Evolutionary conservation across 92 coral and sea anemone genomes (phyloP).

Genomic region (Hydrozoanthus gracilis): DNA sequence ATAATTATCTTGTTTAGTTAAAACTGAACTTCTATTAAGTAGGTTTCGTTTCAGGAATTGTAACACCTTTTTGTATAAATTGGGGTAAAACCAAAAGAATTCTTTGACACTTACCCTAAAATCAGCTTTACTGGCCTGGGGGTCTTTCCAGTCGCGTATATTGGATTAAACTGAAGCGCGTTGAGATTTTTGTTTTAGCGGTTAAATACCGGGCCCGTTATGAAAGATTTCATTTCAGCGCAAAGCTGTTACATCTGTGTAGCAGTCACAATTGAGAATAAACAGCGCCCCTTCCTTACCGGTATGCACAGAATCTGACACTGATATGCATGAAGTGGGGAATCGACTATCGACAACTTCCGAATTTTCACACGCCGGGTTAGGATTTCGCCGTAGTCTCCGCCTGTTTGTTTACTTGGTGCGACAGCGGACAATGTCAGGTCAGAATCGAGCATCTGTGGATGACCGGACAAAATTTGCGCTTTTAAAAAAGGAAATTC

Average conservation of each 20-base stretch:
- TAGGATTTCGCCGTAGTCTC: neutral
- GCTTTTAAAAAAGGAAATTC: too few relatives aligned
- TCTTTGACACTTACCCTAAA: neutral
- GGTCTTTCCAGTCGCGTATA: neutral
- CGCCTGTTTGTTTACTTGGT: neutral
- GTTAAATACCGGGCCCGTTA: neutral
- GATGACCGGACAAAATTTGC: too few relatives aligned
- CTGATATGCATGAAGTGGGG: too few relatives aligned
- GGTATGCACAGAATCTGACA: neutral
- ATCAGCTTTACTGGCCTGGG: constrained; percentile 3
- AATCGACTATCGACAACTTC: neutral
- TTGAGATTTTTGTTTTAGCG: neutral
- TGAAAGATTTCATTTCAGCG: neutral
- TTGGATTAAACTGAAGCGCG: neutral
- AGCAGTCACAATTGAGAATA: too few relatives aligned
- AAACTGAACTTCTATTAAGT: neutral
- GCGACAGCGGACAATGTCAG: neutral
- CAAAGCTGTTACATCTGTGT: too few relatives aligned
- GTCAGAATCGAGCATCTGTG: too few relatives aligned
- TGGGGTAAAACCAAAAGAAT: too few relatives aligned
- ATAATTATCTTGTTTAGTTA: neutral
- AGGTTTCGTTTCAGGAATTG: too few relatives aligned
- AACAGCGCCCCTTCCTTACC: too few relatives aligned
- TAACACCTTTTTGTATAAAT: neutral
- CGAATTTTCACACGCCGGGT: neutral